Evolutionary conservation across 2,888 invertebrate species (phyloP).

Genomic region (Eupithecia inturbata): DNA sequence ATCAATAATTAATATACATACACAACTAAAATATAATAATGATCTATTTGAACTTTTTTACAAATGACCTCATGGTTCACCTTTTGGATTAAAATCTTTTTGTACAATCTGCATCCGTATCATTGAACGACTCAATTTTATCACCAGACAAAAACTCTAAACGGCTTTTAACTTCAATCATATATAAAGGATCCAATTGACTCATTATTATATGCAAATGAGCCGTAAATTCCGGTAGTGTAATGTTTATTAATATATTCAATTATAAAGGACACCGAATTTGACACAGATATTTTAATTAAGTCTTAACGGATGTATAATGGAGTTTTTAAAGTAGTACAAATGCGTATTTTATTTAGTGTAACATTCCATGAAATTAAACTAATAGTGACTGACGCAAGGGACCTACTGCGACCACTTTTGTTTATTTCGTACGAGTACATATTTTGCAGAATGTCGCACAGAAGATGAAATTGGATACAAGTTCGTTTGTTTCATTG

Average conservation of each 20-base stretch:
- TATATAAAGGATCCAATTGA: constrained; percentile 24
- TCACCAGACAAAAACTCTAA: constrained; percentile 28
- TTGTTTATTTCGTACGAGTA: background rate
- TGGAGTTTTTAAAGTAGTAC: background rate
- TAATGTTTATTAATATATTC: constrained; percentile 9
- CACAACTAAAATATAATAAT: background rate
- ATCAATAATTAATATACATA: background rate
- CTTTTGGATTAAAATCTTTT: constrained; percentile 21
- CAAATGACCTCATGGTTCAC: background rate
- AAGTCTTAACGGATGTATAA: background rate
- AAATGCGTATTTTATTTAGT: background rate
- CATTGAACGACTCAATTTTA: constrained; percentile 33
- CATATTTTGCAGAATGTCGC: constrained; percentile 84
- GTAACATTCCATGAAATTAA: background rate
- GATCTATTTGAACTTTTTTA: background rate
- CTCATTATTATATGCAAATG: constrained; percentile 25
- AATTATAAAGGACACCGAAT: background rate
- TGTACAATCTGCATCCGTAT: constrained; percentile 34
- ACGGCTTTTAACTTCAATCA: constrained; percentile 14
- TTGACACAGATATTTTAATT: background rate
- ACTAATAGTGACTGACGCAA: background rate
- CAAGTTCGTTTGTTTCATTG: constrained; percentile 90
- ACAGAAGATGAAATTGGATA: constrained; percentile 93
- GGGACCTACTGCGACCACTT: background rate
- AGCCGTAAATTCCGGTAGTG: constrained; percentile 4